Conservation (phyloP, 2,113 vertebrate species). For the Sander lucioperca region DNA sequence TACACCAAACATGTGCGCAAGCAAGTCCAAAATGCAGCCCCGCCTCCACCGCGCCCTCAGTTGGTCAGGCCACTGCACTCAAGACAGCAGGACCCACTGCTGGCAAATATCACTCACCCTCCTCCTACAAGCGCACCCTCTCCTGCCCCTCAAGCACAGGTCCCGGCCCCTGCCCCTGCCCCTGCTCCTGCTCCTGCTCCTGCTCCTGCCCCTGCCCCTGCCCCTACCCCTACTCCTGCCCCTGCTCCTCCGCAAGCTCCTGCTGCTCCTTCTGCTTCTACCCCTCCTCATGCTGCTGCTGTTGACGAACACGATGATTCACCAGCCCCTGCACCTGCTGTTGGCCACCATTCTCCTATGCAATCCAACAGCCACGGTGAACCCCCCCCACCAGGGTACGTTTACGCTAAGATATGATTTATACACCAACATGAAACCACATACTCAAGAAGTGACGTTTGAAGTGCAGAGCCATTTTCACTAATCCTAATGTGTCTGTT, state of each 20-base stretch:
- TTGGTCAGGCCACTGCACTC: slow-evolving; percentile 81
- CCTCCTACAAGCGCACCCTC: slow-evolving; percentile 66
- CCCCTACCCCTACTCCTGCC: slow-evolving; percentile 19
- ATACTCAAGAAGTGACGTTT: background rate
- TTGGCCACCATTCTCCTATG: slow-evolving; percentile 80
- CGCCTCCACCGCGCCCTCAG: slow-evolving; percentile 85
- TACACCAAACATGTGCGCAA: slow-evolving; percentile 89
- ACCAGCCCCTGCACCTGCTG: slow-evolving; percentile 38
- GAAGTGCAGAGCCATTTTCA: background rate
- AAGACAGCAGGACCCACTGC: slow-evolving; percentile 93
- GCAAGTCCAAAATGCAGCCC: slow-evolving; percentile 79
- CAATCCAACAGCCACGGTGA: slow-evolving; percentile 88
- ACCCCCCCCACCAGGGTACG: slow-evolving; percentile 78
- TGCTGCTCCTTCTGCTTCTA: slow-evolving; percentile 7
- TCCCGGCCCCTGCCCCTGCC: slow-evolving; percentile 44
- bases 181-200: background rate
- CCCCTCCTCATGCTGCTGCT: slow-evolving; percentile 36
- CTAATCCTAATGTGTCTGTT: background rate
- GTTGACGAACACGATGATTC: slow-evolving; percentile 44
- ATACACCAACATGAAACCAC: background rate
- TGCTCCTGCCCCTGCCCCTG: slow-evolving; percentile 1
- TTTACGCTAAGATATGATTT: background rate
- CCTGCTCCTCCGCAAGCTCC: slow-evolving; percentile 44
- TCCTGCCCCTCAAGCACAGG: slow-evolving; percentile 22
- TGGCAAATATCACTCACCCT: slow-evolving; percentile 77